Evolutionary conservation across 2,888 invertebrate genomes (phyloP), one percentile per base, ranked within the genome.

Genomic region (Spisula subtruncata): DNA sequence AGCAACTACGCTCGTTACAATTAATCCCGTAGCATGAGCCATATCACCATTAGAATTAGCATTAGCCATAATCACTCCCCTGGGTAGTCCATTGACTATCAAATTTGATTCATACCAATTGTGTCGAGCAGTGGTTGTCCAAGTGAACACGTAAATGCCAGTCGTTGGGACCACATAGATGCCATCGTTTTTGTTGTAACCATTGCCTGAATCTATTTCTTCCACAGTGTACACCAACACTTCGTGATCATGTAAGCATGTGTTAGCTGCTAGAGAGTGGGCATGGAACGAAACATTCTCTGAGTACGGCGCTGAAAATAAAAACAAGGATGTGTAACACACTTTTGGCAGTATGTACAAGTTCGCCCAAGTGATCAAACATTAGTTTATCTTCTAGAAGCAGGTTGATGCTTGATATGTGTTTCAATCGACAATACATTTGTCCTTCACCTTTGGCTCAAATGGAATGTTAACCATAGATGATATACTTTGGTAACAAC

Each of bases 161-260:
- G n/a, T 25, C 10, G 10, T 25, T 12, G 66, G 66, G 4, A 66
- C 66, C 10, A 25, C 25, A 25, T n/a, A 66, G 20, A 66, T 66
- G 16, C 66, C 66, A 66, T 66, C 66, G 29, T 25, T 12, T 66
- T 66, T 25, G 66, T 25, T 66, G 25, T 66, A 66, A 12, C 66
- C 66, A 12, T 66, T 20, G n/a, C 66, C 66, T n/a, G 2, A 2
- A 66, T 66, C 66, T 5, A 10, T 66, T n/a, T 25, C 29, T 66
- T 66, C 66, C 10, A 25, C 4, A n/a, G 16, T n/a, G n/a, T 25
- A 66, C 25, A 66, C 66, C n/a, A 66, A 5, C 10, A 66, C n/a
- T 66, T n/a, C 66, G 29, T 66, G 66, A 25, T 66, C 29, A 25
- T 66, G 66, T n/a, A 66, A 25, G n/a, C 66, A 66, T n/a, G 66